Conservation (phyloP, 2,888 invertebrate species). For the Eucera pruinosa region DNA sequence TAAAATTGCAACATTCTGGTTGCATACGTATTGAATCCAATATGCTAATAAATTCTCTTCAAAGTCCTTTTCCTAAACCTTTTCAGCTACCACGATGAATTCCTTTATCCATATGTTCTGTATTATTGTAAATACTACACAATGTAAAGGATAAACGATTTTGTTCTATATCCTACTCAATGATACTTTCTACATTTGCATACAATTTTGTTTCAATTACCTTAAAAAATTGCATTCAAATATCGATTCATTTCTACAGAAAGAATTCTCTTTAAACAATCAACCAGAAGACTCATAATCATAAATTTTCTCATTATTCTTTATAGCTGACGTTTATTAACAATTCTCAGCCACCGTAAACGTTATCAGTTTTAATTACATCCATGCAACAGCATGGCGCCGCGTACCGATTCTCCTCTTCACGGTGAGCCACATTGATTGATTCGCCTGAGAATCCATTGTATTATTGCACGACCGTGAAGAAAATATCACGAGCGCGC, state of each 20-base stretch:
- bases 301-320: neutral
- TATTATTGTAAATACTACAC: too few species aligned
- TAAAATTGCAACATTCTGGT: too few species aligned
- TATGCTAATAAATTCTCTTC: too few species aligned
- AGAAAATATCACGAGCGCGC: constrained; percentile 15
- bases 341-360: constrained; percentile 4
- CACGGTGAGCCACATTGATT: constrained; percentile 22
- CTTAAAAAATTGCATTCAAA: too few species aligned
- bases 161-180: too few species aligned
- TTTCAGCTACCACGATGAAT: too few species aligned
- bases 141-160: too few species aligned
- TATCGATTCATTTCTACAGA: neutral
- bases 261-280: neutral
- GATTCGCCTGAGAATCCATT: constrained; percentile 36
- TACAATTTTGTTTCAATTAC: too few species aligned
- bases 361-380: constrained; percentile 36
- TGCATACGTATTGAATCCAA: too few species aligned
- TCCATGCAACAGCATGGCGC: constrained; percentile 12
- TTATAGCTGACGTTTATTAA: constrained; percentile 9
- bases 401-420: constrained; percentile 7
- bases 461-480: constrained; percentile 40
- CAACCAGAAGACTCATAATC: neutral
- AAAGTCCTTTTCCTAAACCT: too few species aligned
- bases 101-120: too few species aligned
- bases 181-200: too few species aligned